Base-by-base conservation (phyloP, 2,113 vertebrate species). In the Sporophila hypoxantha region DNA sequence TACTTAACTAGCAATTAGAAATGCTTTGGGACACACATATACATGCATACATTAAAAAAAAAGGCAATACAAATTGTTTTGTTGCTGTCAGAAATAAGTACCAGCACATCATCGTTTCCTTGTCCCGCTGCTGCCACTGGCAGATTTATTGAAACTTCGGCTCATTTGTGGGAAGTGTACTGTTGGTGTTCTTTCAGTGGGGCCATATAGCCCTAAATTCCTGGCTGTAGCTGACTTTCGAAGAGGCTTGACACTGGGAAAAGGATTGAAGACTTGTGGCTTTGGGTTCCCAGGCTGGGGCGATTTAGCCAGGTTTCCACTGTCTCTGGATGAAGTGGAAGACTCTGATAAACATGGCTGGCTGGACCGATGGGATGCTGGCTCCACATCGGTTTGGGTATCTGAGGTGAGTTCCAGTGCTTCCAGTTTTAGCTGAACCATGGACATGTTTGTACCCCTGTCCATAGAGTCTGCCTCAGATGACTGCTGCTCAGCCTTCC, bases 101-200 rank as follows among this genome's bases (percentile, higher is more conserved):
- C 8, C 61, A 65, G 39, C 47, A 67, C 9, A 93, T 96, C 97
- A 98, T 67, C 98, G 97, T 87, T 98, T 98, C 61, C 97, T 98
- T 47, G 97, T 95, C 61, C 96, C 85, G 1, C 96, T 94, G 49
- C 66, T 96, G 17, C 97, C 96, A 20, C 91, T 91, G 13, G 94
- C 82, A 9, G 97, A 47, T 50, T 96, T 97, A 94, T 39, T 97
- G 87, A 98, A 96, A 90, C 97, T 98, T 92, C 95, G 98, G 97
- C 98, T 99, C 97, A 99, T 98, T 39, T 99, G 98, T 22, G 99
- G 99, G 73, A 99, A 99, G 91, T 98, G 98, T 56, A 99, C 97
- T 1, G 96, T 97, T 16, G 99, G 99, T 0, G 98, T 99, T 94
- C 98, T 96, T 68, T 98, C 96, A 4, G 98, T 99, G 19, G 99